Base-by-base conservation (phyloP, 2,888 invertebrate genomes). In the Watsonalla binaria region DNA sequence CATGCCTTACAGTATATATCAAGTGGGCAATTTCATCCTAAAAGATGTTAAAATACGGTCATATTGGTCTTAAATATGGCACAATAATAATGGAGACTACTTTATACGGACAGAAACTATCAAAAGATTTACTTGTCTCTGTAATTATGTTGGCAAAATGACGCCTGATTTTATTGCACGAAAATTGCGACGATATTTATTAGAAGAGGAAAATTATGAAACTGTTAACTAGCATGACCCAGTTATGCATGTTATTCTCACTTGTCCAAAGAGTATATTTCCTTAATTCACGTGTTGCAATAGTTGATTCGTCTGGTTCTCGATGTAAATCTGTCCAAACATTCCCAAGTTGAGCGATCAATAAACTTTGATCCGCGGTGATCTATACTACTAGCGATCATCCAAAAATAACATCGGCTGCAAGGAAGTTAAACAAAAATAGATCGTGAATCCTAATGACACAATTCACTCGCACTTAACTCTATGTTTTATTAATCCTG, bases 371-470 rank as follows among this genome's bases (percentile, higher is more conserved):
- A 83, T 83, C 76, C 72, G 71, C 65, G 71, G 73, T 80, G 76
- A 83, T 85, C 78, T 74, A 67, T 75, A 70, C 66, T 69, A 70
- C 69, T 68, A 66, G 67, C 71, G 60, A 66, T 66, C 58, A 54
- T 66, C 70, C 63, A 68, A 66, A 65, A 68, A 75, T 72, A 77
- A 66, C 63, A 65, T 72, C 66, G 66, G 74, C 68, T 71, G 63
- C 63, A 63, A 70, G 74, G 71, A 71, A 67, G 68, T 68, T 46
- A 54, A 59, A 74, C 77, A 59, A 71, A 84, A 84, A 86, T 87
- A 86, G 82, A 80, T 78, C 66, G 66, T 73, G 76, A 72, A 82
- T 78, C 80, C 81, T 78, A 82, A 85, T 86, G 86, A 86, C 85
- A 86, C 79, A 84, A 79, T 82, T 84, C 79, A 79, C 74, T 77